A percentile compares a stretch with the other conserved stretches of the same genome.
These are phyloP conservation scores for Aphis gossypii DNA, from an alignment of 1,140 invertebrate species.

Conservation along the genomic window DNA sequence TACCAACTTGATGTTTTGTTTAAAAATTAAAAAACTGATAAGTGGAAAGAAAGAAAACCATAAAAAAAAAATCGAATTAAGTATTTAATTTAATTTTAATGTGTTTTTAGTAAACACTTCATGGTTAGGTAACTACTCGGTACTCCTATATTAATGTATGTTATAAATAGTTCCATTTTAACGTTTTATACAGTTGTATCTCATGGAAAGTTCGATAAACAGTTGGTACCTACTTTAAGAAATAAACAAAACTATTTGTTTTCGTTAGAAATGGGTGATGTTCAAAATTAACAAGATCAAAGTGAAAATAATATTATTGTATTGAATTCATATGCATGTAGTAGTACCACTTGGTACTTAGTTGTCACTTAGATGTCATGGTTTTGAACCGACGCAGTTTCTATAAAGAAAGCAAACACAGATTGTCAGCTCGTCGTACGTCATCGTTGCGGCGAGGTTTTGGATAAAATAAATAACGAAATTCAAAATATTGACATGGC, in stretches of 20 bases:
- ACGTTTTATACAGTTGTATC: not conserved
- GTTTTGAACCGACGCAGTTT: not conserved
- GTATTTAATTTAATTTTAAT: not conserved
- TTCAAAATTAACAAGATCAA: not conserved
- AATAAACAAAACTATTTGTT: conserved; percentile 11
- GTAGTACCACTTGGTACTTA: not conserved
- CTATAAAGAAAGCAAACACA: not conserved
- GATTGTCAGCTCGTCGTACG: not conserved
- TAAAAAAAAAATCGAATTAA: not conserved
- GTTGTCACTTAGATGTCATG: not conserved
- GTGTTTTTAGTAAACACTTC: not conserved
- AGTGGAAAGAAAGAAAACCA: not conserved
- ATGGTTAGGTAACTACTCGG: not conserved
- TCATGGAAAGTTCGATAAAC: not conserved
- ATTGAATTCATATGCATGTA: not conserved
- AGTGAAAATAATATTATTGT: not conserved
- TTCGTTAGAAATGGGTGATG: not conserved
- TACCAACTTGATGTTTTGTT: not conserved
- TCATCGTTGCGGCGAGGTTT: not conserved
- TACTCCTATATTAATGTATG: not conserved
- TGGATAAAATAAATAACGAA: not conserved
- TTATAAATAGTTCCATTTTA: not conserved
- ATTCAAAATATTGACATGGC: not conserved
- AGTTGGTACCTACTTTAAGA: not conserved
- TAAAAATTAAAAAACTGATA: not conserved